Evolutionary conservation across 2,888 invertebrate genomes (phyloP), one percentile per base, ranked within the genome.

Genomic region (Phalera bucephala): DNA sequence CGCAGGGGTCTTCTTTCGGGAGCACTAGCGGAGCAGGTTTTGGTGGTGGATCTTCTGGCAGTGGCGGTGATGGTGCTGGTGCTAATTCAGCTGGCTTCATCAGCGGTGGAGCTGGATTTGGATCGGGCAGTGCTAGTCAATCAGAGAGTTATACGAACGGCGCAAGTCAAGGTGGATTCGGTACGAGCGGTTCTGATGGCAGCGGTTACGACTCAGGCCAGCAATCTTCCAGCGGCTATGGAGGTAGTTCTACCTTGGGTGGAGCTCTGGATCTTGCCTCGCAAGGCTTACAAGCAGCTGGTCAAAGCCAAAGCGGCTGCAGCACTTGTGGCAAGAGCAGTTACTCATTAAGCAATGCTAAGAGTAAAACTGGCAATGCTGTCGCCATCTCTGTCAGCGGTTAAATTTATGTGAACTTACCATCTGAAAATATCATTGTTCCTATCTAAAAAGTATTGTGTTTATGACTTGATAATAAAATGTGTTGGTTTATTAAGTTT

Each of bases 311-410:
- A 2, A 13, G 59, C 3, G 76, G 71, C 2, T 87, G 87, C 45
- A 74, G 68, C 19, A 76, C 83, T 13, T 89, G 88, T 19, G 73
- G 77, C 7, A 84, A 80, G 40, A 72, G 76, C 39, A 72, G 66
- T 45, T 85, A 77, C 23, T 87, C 89, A 5, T 59, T 82, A 6
- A 88, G 88, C 42, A 88, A 88, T 22, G 88, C 88, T n/a, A 82
- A 76, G 52, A 87, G 84, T 42, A 59, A 70, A 31, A 72, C 58
- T 17, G 88, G 88, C 8, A 67, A 73, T 5, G 88, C 88, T 0
- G 59, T 89, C 0, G 83, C 88, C n/a, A 36, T 89, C 1, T 85
- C 88, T 6, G 70, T 86, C 9, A 80, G 82, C 14, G 83, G 85
- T 48, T 84, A 75, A 68, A 31, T 12, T 3, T 9, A 34, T 31